Conservation (phyloP, 2,888 invertebrate genomes). For the Noctua janthina region DNA sequence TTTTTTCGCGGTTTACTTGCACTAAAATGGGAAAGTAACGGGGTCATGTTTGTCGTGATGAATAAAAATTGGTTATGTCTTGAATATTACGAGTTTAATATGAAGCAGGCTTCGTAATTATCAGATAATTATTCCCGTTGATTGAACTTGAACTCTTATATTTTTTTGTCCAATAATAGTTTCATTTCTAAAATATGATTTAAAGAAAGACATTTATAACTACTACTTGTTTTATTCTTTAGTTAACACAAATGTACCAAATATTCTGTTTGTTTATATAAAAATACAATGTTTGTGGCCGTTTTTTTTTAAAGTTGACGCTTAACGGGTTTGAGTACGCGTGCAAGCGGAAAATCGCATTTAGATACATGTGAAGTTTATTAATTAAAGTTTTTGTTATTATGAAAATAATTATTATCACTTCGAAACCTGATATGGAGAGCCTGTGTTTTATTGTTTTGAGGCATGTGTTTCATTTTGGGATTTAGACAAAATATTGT, state of each 20-base stretch:
- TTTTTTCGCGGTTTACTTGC: conserved; percentile 40
- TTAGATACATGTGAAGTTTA: too few relatives aligned
- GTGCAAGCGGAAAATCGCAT: too few relatives aligned
- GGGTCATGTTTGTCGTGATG: conserved; percentile 36
- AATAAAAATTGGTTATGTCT: conserved; percentile 41
- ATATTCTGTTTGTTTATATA: neutral
- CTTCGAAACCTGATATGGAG: neutral
- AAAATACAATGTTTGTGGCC: neutral
- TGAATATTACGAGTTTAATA: neutral
- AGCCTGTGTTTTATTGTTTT: neutral
- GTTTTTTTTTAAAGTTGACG: neutral
- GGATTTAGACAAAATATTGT: neutral
- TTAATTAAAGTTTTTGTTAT: too few relatives aligned
- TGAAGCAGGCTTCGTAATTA: too few relatives aligned
- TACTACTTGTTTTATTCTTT: too few relatives aligned
- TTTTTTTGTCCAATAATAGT: too few relatives aligned
- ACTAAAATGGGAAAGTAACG: conserved; percentile 42
- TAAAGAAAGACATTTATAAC: too few relatives aligned
- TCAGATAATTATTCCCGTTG: too few relatives aligned
- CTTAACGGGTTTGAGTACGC: neutral
- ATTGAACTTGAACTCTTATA: too few relatives aligned
- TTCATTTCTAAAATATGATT: too few relatives aligned
- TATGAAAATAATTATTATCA: too few relatives aligned
- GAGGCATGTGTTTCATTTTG: neutral
- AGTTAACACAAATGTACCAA: too few relatives aligned